Evolutionary conservation across 2,797 vertebrate species (phyloP).

Genomic region (Sciaenops ocellatus): DNA sequence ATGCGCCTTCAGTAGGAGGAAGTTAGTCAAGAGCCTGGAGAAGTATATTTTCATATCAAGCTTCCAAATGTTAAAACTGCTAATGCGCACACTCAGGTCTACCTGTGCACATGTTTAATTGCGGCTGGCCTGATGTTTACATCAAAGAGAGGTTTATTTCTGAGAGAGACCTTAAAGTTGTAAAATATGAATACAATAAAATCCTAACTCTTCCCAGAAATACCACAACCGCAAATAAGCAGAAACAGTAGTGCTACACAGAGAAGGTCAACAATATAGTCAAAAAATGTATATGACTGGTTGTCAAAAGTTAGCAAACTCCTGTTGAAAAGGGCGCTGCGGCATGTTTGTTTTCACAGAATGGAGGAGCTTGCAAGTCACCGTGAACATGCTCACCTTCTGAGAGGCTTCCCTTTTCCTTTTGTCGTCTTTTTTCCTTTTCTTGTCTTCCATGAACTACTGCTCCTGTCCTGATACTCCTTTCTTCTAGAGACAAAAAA

Average conservation of each 20-base stretch:
- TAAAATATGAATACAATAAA: too few relatives aligned
- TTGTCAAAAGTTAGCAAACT: background rate
- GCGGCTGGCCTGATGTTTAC: background rate
- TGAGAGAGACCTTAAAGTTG: background rate
- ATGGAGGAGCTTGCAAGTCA: background rate
- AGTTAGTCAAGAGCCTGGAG: background rate
- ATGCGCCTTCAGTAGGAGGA: background rate
- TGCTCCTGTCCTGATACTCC: slow-evolving; percentile 97
- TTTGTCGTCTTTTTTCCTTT: slow-evolving; percentile 99
- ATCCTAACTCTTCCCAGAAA: background rate
- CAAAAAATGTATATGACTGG: background rate
- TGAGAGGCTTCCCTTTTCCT: slow-evolving; percentile 99
- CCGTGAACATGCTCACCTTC: slow-evolving; percentile 88
- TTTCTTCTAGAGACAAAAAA: slow-evolving; percentile 83
- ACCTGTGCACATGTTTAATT: background rate
- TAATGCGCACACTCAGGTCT: background rate
- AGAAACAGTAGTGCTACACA: background rate
- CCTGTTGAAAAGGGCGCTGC: background rate
- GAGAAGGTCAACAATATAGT: background rate
- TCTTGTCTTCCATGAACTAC: slow-evolving; percentile 99
- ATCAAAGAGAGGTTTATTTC: background rate
- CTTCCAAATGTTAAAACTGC: background rate
- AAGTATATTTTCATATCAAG: background rate
- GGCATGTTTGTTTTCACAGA: slow-evolving; percentile 4
- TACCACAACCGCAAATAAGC: background rate